Percentiles rank a stretch among this genome's conserved stretches.
These are phyloP conservation scores for Alligator mississippiensis DNA, from an alignment of 2,113 vertebrate genomes.

Conservation along the genomic window DNA sequence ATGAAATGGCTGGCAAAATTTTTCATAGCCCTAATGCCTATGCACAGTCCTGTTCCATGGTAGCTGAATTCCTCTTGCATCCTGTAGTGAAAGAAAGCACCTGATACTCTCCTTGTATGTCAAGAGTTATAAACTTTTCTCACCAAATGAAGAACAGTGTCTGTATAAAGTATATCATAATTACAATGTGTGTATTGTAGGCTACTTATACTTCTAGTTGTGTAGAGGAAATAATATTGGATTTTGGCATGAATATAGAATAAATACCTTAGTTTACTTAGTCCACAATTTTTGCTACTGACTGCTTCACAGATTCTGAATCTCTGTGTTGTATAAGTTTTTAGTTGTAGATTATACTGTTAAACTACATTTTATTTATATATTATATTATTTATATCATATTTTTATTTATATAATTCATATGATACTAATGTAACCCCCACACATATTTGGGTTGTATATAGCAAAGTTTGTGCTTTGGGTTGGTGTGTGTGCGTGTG, in stretches of 20 bases:
- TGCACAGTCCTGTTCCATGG: neutral
- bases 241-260: neutral
- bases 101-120: neutral
- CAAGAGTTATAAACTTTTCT: neutral
- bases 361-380: neutral
- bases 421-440: too few species aligned
- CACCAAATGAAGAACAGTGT: neutral
- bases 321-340: neutral
- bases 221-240: too few species aligned
- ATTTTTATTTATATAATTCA: too few species aligned
- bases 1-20: neutral
- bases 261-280: neutral
- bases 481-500: too few species aligned
- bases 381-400: too few species aligned
- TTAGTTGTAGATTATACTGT: neutral
- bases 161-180: neutral
- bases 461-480: too few species aligned
- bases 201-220: too few species aligned
- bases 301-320: neutral
- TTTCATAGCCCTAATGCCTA: neutral
- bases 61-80: neutral
- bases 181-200: rapidly evolving
- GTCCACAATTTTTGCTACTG: neutral
- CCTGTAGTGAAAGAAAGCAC: neutral
- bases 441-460: too few species aligned